Evolutionary conservation across 1,140 invertebrate species (phyloP).

Genomic region (Cepaea nemoralis): DNA sequence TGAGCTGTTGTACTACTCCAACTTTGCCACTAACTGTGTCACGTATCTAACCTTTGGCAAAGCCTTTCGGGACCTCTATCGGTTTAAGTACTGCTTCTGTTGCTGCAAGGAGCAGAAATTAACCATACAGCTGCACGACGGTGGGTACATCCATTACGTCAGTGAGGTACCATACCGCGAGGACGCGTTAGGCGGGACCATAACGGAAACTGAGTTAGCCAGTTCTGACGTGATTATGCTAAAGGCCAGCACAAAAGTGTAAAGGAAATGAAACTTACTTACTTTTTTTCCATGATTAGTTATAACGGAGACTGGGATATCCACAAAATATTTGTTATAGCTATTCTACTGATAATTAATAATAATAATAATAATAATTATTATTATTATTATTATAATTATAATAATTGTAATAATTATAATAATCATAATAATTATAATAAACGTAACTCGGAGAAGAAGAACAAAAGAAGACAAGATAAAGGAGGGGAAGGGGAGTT

Average conservation of each 20-base stretch:
- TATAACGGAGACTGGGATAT: too few species aligned
- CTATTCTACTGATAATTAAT: too few species aligned
- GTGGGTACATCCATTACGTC: not conserved
- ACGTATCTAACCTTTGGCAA: constrained; percentile 42
- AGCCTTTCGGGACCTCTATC: constrained; percentile 40
- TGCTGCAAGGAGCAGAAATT: not conserved
- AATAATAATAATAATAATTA: too few species aligned
- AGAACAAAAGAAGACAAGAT: too few species aligned
- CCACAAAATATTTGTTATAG: too few species aligned
- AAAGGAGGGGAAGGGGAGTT: too few species aligned
- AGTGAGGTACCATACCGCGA: not conserved
- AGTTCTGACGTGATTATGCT: not conserved
- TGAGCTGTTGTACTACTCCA: constrained; percentile 44
- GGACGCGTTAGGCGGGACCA: not conserved
- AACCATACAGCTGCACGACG: not conserved
- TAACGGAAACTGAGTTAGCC: not conserved
- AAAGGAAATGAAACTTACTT: not conserved
- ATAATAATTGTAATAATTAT: too few species aligned
- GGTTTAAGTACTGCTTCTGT: not conserved
- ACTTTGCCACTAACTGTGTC: constrained; percentile 46
- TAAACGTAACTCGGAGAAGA: too few species aligned
- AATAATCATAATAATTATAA: too few species aligned
- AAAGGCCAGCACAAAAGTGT: not conserved
- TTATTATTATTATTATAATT: too few species aligned
- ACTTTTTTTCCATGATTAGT: too few species aligned